Conservation (phyloP, 2,888 invertebrate species). For the Cataglyphis livida region DNA sequence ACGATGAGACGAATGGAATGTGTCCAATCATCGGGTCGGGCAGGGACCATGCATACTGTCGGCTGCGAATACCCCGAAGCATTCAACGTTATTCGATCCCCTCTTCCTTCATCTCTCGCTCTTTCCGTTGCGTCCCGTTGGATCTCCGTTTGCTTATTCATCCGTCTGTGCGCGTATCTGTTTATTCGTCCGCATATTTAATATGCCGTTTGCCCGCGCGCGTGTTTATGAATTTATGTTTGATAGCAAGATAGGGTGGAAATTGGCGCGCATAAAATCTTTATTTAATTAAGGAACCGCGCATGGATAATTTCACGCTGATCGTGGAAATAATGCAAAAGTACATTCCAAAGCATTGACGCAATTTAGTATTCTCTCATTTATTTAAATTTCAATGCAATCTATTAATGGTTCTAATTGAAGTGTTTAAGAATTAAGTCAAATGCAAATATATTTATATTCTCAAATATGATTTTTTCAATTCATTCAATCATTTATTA, state of each 20-base stretch:
- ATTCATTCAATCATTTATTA: neutral
- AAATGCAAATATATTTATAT: neutral
- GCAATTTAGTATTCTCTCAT: slow-evolving; percentile 37
- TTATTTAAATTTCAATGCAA: slow-evolving; percentile 29
- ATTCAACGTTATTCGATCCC: slow-evolving; percentile 41
- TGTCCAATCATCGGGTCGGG: slow-evolving; percentile 76
- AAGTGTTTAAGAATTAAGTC: slow-evolving; percentile 16
- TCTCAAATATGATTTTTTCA: neutral
- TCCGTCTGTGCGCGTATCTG: slow-evolving; percentile 56
- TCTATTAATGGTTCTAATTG: slow-evolving; percentile 26
- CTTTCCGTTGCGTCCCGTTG: slow-evolving; percentile 4
- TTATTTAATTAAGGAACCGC: slow-evolving; percentile 40
- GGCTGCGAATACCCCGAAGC: slow-evolving; percentile 64
- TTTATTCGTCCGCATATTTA: slow-evolving; percentile 58
- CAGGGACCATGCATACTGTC: slow-evolving; percentile 62
- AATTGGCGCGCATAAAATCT: slow-evolving; percentile 49
- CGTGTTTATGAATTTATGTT: slow-evolving; percentile 52
- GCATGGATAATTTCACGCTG: slow-evolving; percentile 30
- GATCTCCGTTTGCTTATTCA: slow-evolving; percentile 64
- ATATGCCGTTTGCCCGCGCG: slow-evolving; percentile 37
- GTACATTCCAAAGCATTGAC: slow-evolving; percentile 18
- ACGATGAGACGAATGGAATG: slow-evolving; percentile 72
- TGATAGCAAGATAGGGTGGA: slow-evolving; percentile 32
- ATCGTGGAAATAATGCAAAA: slow-evolving; percentile 16
- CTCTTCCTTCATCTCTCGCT: slow-evolving; percentile 20